Percentiles rank a stretch among this genome's conserved stretches.
phyloP scores from a whole-genome alignment of 2,888 invertebrate genomes.

The Parnassius glacialis region DNA sequence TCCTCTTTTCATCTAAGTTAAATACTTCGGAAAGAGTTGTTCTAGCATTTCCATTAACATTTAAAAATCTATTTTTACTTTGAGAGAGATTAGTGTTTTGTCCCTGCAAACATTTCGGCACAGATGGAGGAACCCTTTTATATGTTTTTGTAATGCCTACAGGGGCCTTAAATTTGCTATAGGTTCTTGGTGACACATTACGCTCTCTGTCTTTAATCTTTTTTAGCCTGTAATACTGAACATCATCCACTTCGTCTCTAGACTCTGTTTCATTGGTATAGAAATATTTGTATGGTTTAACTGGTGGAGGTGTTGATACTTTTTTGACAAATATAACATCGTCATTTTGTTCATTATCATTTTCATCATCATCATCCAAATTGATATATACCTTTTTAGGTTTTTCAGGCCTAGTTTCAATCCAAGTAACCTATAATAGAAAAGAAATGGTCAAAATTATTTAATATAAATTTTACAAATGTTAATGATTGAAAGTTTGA shows the following conservation, averaged over 20 bases:
- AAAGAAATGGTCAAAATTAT: too few relatives aligned
- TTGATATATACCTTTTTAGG: slow-evolving; percentile 57
- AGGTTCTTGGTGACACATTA: slow-evolving; percentile 51
- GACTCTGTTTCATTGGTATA: slow-evolving; percentile 39
- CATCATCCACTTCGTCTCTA: slow-evolving; percentile 41
- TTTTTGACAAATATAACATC: slow-evolving; percentile 69
- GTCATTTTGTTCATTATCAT: slow-evolving; percentile 34
- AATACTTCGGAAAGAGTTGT: slow-evolving; percentile 74
- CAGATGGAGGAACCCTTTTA: slow-evolving; percentile 50
- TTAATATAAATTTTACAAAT: too few relatives aligned
- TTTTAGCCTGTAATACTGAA: slow-evolving; percentile 53
- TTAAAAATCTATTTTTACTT: slow-evolving; percentile 50
- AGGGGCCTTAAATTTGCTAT: slow-evolving; percentile 59
- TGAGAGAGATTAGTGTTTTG: slow-evolving; percentile 48
- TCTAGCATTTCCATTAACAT: slow-evolving; percentile 57
- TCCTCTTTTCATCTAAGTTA: slow-evolving; percentile 79
- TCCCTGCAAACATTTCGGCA: slow-evolving; percentile 62
- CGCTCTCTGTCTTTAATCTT: slow-evolving; percentile 48
- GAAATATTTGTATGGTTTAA: slow-evolving; percentile 56
- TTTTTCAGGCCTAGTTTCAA: slow-evolving; percentile 51
- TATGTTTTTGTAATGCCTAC: slow-evolving; percentile 65
- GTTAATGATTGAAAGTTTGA: too few relatives aligned
- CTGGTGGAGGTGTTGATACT: slow-evolving; percentile 49
- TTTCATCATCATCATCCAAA: slow-evolving; percentile 51
- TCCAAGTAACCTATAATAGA: slow-evolving; percentile 56